Evolutionary conservation across 2,113 vertebrate genomes (phyloP), one percentile per base, ranked within the genome.

Genomic region (Uria aalge): DNA sequence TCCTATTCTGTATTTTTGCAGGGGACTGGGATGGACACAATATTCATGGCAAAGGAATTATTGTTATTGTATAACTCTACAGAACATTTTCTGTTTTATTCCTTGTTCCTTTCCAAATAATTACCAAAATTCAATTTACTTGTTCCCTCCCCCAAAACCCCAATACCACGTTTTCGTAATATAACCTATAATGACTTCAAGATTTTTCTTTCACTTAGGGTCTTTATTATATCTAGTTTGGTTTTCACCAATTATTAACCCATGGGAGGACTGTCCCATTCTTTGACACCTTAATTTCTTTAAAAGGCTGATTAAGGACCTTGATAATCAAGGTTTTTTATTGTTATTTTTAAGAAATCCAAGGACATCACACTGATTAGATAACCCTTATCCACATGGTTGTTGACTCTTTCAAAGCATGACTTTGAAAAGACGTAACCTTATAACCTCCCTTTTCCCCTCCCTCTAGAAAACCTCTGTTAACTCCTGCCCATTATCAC

Each of bases 291-390:
- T 77, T 57, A 57, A 14, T 77, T 95, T 73, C 76, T 60, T 86
- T 91, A 81, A 86, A 22, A 91, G n/a, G n/a, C 45, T 89, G 68
- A 94, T 89, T 79, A 96, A 86, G 36, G 34, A 77, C 68, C 59
- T 29, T 57, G 85, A 92, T 55, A 95, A 75, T 47, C 11, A 41
- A 55, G 5, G 3, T 1, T 2, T 45, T 78, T 15, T 36, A 12
- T 15, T 68, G 23, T 64, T 79, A 84, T 60, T 96, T 96, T 85
- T 71, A 71, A 71, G 60, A 96, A 94, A 89, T 47, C 48, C 96
- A 97, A 97, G 95, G 96, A 52, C 96, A 92, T 91, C 5, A 0
- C 66, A 71, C 47, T 75, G 95, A 96, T 96, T 92, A 96, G 95
- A 97, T 97, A 97, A 75, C 15, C 41, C 83, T 95, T 96, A 95